Conservation (phyloP, 2,888 invertebrate genomes). For the Trilocha varians region DNA sequence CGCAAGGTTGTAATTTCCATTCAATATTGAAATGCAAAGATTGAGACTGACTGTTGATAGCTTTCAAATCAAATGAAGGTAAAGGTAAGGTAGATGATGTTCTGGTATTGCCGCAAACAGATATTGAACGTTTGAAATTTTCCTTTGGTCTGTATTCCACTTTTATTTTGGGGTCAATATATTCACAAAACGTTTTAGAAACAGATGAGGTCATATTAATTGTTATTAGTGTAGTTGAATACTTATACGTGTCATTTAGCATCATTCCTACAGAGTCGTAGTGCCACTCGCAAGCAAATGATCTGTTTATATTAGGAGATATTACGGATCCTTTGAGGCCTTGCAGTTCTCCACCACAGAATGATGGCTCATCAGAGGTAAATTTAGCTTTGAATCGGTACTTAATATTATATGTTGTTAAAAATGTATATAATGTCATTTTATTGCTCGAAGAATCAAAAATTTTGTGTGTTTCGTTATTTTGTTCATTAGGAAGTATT, state of each 20-base stretch:
- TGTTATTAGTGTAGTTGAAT: conserved; percentile 37
- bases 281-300: conserved; percentile 50
- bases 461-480: conserved; percentile 10
- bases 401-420: conserved; percentile 51
- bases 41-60: conserved; percentile 24
- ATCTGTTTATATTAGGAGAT: conserved; percentile 35
- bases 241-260: conserved; percentile 13
- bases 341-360: conserved; percentile 47
- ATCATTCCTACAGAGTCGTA: conserved; percentile 21
- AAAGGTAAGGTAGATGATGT: conserved; percentile 37
- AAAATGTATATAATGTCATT: conserved; percentile 75
- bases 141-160: conserved; percentile 24
- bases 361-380: conserved; percentile 70
- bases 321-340: conserved; percentile 32
- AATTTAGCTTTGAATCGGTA: conserved; percentile 83
- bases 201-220: conserved; percentile 33
- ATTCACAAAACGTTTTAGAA: conserved; percentile 28
- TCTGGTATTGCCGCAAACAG: conserved; percentile 34
- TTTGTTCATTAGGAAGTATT: conserved; percentile 27
- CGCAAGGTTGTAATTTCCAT: conserved; percentile 72
- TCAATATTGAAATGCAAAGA: conserved; percentile 54
- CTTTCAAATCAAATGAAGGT: conserved; percentile 29
- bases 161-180: conserved; percentile 31
- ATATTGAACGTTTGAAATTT: conserved; percentile 18
- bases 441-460: conserved; percentile 77